Percentiles rank a stretch among this genome's conserved stretches.
These are phyloP conservation scores for Yponomeuta cagnagella DNA, from an alignment of 2,888 invertebrate genomes.

Conservation along the genomic window DNA sequence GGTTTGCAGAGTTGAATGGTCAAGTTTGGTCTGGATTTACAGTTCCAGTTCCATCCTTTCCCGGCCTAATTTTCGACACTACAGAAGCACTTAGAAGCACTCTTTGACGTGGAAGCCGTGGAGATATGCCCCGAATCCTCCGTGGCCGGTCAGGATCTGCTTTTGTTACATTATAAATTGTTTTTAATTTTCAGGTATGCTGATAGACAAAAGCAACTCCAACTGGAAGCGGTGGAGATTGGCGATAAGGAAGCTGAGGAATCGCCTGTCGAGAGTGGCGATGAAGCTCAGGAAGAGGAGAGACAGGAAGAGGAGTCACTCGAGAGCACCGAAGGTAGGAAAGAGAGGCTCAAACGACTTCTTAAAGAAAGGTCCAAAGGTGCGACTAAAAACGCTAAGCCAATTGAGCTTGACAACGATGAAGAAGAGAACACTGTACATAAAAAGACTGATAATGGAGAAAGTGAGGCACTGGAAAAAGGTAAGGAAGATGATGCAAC, in stretches of 20 bases:
- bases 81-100: no score
- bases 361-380: constrained; percentile 42
- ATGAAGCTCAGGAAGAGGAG: constrained; percentile 40
- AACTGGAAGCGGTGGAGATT: constrained; percentile 58
- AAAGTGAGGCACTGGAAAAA: constrained; percentile 13
- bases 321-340: constrained; percentile 50
- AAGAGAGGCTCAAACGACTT: constrained; percentile 49
- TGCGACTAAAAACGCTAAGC: neutral
- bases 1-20: no score
- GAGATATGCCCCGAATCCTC: no score
- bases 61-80: no score
- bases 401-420: constrained; percentile 4
- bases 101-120: no score
- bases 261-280: constrained; percentile 60
- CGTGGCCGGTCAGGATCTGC: no score
- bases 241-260: constrained; percentile 66
- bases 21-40: no score
- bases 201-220: constrained; percentile 57
- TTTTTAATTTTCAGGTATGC: constrained; percentile 46
- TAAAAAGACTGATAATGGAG: neutral
- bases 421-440: neutral
- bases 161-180: neutral
- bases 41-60: no score
- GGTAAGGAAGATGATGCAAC: constrained; percentile 10
- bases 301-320: constrained; percentile 31